Evolutionary conservation across 35 echinoderm and acorn worm genomes (phyloP).

Genomic region (Eucidaris tribuloides): DNA sequence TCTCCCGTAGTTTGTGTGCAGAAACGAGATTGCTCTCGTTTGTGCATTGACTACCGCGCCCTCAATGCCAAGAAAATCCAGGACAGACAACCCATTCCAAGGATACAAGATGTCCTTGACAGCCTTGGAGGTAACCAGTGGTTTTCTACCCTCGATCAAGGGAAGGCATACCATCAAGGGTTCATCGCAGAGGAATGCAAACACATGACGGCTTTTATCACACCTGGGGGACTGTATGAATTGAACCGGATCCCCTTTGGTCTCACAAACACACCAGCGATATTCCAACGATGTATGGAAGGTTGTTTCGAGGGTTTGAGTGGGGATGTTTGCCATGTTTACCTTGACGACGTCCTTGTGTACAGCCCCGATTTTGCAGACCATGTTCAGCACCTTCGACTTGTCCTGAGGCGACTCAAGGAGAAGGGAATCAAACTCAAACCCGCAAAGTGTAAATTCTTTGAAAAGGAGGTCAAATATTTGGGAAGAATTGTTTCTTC

Average conservation of each 20-base stretch:
- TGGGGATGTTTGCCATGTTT: conserved; percentile 26
- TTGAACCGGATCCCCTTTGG: conserved; percentile 32
- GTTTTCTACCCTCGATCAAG: conserved; percentile 60
- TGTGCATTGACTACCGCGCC: conserved; percentile 49
- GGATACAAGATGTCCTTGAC: conserved; percentile 53
- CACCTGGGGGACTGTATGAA: conserved; percentile 46
- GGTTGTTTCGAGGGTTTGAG: conserved; percentile 9
- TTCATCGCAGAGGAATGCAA: conserved; percentile 18
- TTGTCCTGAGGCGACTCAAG: conserved; percentile 19
- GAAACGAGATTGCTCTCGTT: conserved; percentile 29
- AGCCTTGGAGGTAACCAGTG: conserved; percentile 28
- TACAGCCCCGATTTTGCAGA: conserved; percentile 37
- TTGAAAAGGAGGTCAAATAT: conserved; percentile 21
- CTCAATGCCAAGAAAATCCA: conserved; percentile 26
- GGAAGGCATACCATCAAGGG: conserved; percentile 48
- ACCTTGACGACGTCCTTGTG: conserved; percentile 49
- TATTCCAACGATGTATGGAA: conserved; percentile 56
- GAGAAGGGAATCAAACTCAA: conserved; percentile 30
- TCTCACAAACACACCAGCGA: conserved; percentile 32
- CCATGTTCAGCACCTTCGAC: conserved; percentile 27
- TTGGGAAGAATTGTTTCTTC: too few relatives aligned
- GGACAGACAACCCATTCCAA: conserved; percentile 54
- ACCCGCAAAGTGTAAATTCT: conserved; percentile 52
- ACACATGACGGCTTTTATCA: conserved; percentile 31
- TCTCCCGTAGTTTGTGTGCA: conserved; percentile 33